Conservation (phyloP, 2,888 invertebrate genomes). For the Drosophila heteroneura region DNA sequence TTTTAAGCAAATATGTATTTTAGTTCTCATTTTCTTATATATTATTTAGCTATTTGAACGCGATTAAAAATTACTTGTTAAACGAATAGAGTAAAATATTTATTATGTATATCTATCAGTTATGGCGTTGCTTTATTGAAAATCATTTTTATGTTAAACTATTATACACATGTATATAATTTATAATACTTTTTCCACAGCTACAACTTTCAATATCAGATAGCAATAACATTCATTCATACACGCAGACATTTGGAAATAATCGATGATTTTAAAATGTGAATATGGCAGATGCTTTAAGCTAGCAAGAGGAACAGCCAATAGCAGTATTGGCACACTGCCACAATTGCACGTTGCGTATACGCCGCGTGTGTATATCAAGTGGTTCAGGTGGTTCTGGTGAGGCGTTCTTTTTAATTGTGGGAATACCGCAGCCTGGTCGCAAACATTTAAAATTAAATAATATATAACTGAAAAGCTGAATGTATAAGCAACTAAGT, state of each 20-base stretch:
- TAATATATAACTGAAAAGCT: conserved; percentile 42
- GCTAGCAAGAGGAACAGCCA: neutral
- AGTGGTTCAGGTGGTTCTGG: neutral
- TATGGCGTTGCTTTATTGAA: neutral
- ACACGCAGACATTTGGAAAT: conserved; percentile 39
- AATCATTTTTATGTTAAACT: neutral
- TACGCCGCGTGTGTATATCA: conserved; percentile 35
- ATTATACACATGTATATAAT: neutral
- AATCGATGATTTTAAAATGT: conserved; percentile 67
- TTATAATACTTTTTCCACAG: neutral
- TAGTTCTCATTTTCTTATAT: neutral
- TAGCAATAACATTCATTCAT: conserved; percentile 4
- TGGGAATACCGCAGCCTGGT: conserved; percentile 69
- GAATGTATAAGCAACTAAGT: conserved; percentile 50
- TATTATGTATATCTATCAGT: neutral
- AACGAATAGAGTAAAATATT: neutral
- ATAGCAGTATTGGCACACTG: conserved; percentile 22
- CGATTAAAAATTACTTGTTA: neutral
- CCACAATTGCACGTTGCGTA: conserved; percentile 42
- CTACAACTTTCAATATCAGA: neutral
- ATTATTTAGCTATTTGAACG: neutral
- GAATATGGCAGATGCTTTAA: conserved; percentile 41
- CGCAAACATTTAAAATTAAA: conserved; percentile 35
- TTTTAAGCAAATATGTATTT: neutral
- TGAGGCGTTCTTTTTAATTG: conserved; percentile 67